phyloP scores from a whole-genome alignment of 2,113 vertebrate species.

The Parus major region DNA sequence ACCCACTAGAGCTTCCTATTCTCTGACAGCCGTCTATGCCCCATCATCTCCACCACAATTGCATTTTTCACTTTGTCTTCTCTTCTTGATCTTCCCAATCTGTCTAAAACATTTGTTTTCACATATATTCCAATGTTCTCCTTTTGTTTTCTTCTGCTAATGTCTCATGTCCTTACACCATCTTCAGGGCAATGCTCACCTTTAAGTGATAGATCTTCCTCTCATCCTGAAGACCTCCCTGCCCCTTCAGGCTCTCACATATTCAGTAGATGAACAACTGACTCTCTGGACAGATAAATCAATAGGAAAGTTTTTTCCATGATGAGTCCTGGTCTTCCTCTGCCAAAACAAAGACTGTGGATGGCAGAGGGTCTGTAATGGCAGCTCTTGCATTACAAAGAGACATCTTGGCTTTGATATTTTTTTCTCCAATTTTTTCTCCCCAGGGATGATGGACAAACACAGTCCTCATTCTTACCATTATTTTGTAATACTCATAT shows the following conservation, averaged over 20 bases:
- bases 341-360: neutral
- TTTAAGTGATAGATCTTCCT: neutral
- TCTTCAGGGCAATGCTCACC: neutral
- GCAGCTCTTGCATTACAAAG: neutral
- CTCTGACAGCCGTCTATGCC: slow-evolving; percentile 38
- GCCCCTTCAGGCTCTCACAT: neutral
- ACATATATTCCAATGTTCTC: neutral
- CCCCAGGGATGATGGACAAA: neutral
- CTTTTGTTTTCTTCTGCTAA: neutral
- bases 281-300: neutral
- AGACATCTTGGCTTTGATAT: neutral
- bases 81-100: neutral
- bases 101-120: slow-evolving; percentile 32
- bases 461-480: neutral
- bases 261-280: neutral
- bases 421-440: neutral
- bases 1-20: neutral
- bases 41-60: slow-evolving; percentile 50
- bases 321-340: neutral
- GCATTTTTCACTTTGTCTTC: slow-evolving; percentile 47
- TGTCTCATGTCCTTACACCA: neutral
- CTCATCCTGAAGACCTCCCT: neutral
- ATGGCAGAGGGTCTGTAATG: neutral
- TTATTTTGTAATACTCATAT: fast-evolving
- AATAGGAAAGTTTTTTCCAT: neutral